Base-by-base conservation (phyloP, 1,140 invertebrate species). In the Spodoptera litura region DNA sequence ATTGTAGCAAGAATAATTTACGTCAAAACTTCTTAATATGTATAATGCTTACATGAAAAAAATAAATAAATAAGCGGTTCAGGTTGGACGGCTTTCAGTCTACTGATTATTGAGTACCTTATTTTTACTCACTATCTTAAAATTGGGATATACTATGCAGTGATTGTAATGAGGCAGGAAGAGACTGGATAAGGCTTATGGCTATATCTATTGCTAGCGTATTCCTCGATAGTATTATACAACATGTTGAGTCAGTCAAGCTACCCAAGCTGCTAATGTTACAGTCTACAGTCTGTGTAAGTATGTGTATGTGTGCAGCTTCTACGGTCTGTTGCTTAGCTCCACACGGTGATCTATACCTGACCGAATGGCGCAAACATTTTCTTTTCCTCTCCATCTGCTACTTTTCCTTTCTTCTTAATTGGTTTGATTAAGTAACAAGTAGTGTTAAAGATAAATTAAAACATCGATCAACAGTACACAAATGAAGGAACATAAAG, bases 321-420 rank as follows among this genome's bases (percentile, higher is more conserved):
- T 61, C 71, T 74, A 74, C 55, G 44, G 4, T 4, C 49, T 20
- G 15, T 51, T 51, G 55, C 20, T 56, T 61, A 61, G 25, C 71
- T 74, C 55, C 71, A 51, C 55, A 61, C 61, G 61, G 56, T 74
- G 71, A 73, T 15, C 27, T 61, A 84, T 95, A 97, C 97, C 96
- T 97, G 97, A 92, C 97, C 97, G 78, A 97, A 95, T 78, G 97
- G 96, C 25, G 96, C 96, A 94, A 97, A 97, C 62, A 97, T 94
- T 89, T 96, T 96, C 79, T 96, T 96, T 78, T 97, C 96, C 77
- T 96, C 96, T 90, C 96, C 96, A 11, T 95, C 94, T 58, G 96
- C 80, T 68, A 95, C 93, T 96, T 96, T 93, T 96, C 96, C 91
- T 96, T 96, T 80, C 96, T 96, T 94, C 96, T 95, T 85, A 95